These are phyloP conservation scores for Turnix velox DNA, from an alignment of 2,113 vertebrate species.

Conservation along the genomic window DNA sequence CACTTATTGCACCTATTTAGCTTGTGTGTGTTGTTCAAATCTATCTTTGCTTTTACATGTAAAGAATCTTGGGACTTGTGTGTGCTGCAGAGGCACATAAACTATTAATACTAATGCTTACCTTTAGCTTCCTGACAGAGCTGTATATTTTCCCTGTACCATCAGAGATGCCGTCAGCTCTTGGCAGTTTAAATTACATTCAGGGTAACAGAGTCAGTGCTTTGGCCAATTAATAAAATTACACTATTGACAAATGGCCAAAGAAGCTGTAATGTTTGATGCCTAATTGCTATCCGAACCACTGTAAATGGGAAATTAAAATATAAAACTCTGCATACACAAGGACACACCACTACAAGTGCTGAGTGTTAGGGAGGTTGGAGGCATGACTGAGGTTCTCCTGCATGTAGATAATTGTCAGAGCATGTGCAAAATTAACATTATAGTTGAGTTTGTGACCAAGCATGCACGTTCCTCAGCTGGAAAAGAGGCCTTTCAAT, in stretches of 20 bases:
- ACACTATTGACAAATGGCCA: not conserved
- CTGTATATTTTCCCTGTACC: not conserved
- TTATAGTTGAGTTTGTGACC: not conserved
- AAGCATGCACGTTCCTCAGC: not conserved
- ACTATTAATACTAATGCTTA: not conserved
- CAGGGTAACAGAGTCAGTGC: not conserved
- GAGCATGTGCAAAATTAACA: not conserved
- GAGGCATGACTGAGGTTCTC: not conserved
- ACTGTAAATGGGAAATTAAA: not conserved
- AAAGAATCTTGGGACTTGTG: not conserved
- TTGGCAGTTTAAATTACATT: not conserved
- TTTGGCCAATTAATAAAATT: conserved; percentile 38
- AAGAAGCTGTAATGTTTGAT: not conserved
- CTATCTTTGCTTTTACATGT: not conserved
- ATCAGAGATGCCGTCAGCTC: not conserved
- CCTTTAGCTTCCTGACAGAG: not conserved
- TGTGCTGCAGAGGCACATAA: not conserved
- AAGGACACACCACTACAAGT: not conserved
- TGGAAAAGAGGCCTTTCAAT: not conserved
- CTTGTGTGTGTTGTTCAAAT: not conserved
- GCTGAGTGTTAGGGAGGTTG: not conserved
- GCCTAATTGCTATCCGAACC: not conserved
- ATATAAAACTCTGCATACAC: not conserved
- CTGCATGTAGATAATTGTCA: not conserved
- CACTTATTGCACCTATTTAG: not conserved